These are phyloP conservation scores for Eilema griseolum DNA, from an alignment of 2,888 invertebrate genomes.

Conservation along the genomic window DNA sequence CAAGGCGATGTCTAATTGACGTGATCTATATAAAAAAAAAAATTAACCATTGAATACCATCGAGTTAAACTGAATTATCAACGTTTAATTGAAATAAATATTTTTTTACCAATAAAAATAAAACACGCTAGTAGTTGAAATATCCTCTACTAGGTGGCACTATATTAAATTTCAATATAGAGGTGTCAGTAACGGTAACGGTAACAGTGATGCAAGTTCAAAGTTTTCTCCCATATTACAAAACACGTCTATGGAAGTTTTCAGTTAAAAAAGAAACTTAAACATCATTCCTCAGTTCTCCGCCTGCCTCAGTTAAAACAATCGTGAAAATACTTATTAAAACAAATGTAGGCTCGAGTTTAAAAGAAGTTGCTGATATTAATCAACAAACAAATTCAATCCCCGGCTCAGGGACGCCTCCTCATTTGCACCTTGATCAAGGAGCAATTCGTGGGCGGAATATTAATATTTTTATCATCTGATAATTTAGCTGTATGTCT, in stretches of 20 bases:
- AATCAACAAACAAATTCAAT: conserved; percentile 10
- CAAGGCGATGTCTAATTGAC: no score
- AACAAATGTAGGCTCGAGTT: not conserved
- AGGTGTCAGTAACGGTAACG: no score
- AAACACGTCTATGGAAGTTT: not conserved
- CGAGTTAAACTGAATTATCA: no score
- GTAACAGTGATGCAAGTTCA: no score
- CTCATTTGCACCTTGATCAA: conserved; percentile 2
- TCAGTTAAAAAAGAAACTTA: not conserved
- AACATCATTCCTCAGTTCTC: not conserved
- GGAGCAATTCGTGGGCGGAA: not conserved
- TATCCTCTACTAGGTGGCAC: no score
- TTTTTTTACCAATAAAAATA: no score
- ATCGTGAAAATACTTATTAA: not conserved
- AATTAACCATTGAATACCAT: no score
- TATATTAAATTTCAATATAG: no score
- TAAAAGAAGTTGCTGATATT: not conserved
- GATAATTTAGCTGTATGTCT: not conserved
- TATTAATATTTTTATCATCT: not conserved
- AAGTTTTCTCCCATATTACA: no score
- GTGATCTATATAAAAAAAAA: no score
- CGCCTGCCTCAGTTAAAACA: not conserved
- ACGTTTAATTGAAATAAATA: no score
- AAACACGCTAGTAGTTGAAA: no score
- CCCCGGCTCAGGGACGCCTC: not conserved